Percentiles rank a stretch among this genome's conserved stretches.
These are phyloP conservation scores for Chironomus tepperi DNA, from an alignment of 1,140 invertebrate genomes.

Conservation along the genomic window DNA sequence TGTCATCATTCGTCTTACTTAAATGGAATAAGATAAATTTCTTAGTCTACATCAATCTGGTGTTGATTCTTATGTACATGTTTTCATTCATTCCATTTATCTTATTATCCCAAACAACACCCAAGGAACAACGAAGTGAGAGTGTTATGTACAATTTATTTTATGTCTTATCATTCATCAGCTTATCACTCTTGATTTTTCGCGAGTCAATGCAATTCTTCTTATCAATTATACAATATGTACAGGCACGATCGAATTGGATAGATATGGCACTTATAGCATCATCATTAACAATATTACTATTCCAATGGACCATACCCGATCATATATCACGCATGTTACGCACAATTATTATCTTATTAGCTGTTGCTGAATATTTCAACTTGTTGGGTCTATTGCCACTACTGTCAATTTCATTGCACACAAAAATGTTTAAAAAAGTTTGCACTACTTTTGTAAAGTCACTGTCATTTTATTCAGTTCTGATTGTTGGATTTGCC, in stretches of 20 bases:
- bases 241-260: constrained; percentile 58
- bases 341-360: constrained; percentile 51
- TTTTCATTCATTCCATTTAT: constrained; percentile 4
- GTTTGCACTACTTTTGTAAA: constrained; percentile 70
- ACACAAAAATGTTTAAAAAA: constrained; percentile 67
- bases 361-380: constrained; percentile 66
- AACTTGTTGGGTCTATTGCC: constrained; percentile 66
- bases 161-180: constrained; percentile 27
- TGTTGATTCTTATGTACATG: constrained; percentile 56
- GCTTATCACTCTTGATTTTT: constrained; percentile 47
- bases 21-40: constrained; percentile 70
- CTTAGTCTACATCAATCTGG: constrained; percentile 60
- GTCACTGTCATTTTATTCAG: constrained; percentile 67
- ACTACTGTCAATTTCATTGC: constrained; percentile 53
- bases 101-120: neutral
- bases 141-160: neutral
- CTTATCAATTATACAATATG: constrained; percentile 52
- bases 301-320: constrained; percentile 45
- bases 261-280: constrained; percentile 57
- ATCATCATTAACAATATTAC: constrained; percentile 41
- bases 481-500: constrained; percentile 72
- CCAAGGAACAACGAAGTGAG: neutral
- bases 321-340: constrained; percentile 45
- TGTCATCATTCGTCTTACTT: constrained; percentile 69
- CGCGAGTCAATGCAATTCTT: constrained; percentile 60